Base-by-base conservation (phyloP, 1,140 invertebrate genomes). In the Cheumatopsyche charites region DNA sequence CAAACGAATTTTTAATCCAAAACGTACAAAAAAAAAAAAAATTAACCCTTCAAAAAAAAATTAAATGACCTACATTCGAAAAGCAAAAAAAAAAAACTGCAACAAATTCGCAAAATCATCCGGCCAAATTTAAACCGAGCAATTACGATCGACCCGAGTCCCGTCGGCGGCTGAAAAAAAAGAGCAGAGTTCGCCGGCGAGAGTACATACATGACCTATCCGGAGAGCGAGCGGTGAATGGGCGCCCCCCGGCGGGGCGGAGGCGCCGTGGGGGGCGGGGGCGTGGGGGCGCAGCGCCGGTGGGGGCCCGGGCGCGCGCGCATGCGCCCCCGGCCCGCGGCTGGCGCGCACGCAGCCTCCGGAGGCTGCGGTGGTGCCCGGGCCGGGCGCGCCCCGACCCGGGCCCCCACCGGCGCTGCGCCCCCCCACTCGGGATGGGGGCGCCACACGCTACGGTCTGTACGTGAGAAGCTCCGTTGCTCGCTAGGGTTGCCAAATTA, bases 301-400 rank as follows among this genome's bases (percentile, higher is more conserved):
- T 29, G 26, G n/a, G 41, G 62, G n/a, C 26, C 36, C 19, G 12
- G 62, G 62, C 62, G 26, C 62, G 42, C 12, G 62, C 62, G 62
- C n/a, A n/a, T n/a, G n/a, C 62, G 7, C 29, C 29, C 13, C 3
- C 13, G n/a, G 26, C 62, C 62, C 41, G 62, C 26, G 41, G 42
- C 29, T 66, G 42, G 21, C 63, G 63, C 42, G 63, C 63, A 66
- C 63, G 42, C 42, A 45, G 58, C 63, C 63, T 49, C 63, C 63
- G 63, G 63, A 66, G 63, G 42, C 63, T 66, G 63, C 63, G 47
- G 43, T 63, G 62, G 36, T 66, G 63, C 63, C 42, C 63, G 62
- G 42, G 63, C 63, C 61, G 25, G 61, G 25, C 61, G 11, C 21
- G 17, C 52, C 52, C 52, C 21, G 11, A n/a, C 52, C 52, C 6